Conservation (phyloP, 2,888 invertebrate species). For the Phengaris alcon region DNA sequence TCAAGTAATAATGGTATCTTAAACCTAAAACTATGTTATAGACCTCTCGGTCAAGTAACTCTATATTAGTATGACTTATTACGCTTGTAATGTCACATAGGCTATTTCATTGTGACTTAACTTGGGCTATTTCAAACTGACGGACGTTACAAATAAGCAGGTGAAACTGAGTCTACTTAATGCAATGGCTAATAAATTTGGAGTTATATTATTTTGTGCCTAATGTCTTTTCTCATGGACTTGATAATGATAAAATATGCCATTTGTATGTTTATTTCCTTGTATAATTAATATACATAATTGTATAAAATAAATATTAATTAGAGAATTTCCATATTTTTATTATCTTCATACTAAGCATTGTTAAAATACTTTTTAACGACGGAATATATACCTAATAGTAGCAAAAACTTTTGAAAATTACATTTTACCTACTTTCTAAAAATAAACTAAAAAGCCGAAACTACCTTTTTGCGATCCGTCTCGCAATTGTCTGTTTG, state of each 20-base stretch:
- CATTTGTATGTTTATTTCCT: constrained; percentile 24
- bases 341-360: constrained; percentile 10
- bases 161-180: background rate
- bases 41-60: no score
- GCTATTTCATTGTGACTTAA: background rate
- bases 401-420: background rate
- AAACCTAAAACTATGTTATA: no score
- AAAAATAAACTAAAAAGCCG: background rate
- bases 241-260: constrained; percentile 13
- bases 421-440: background rate
- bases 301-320: constrained; percentile 25
- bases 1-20: no score
- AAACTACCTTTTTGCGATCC: background rate
- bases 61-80: no score
- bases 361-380: constrained; percentile 28
- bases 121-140: background rate
- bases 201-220: background rate
- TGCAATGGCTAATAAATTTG: background rate
- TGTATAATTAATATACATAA: constrained; percentile 10
- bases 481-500: background rate
- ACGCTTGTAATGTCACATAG: background rate
- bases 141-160: background rate
- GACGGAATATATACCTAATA: background rate
- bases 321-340: constrained; percentile 21
- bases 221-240: constrained; percentile 7